Evolutionary conservation across 2,113 vertebrate species (phyloP).

Genomic region (Platysternon megacephalum): DNA sequence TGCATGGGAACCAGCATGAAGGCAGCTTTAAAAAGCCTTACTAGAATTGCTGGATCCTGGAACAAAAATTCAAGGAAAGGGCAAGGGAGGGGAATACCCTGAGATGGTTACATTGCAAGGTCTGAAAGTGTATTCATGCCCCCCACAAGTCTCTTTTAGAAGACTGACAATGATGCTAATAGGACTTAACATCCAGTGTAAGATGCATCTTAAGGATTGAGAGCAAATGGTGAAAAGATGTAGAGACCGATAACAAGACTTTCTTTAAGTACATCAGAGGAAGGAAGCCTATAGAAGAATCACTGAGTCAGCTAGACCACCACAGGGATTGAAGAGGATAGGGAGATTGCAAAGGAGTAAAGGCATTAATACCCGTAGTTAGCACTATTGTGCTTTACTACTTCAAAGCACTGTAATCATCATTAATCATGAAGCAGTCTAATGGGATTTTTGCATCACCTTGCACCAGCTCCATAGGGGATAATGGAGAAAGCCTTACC

Average conservation of each 20-base stretch:
- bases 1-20: background rate
- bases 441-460: background rate
- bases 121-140: background rate
- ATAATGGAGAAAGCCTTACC: background rate
- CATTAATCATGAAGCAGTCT: background rate
- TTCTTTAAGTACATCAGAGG: background rate
- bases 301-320: background rate
- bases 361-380: rapidly evolving
- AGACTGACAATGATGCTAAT: background rate
- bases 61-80: background rate
- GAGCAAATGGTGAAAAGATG: rapidly evolving
- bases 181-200: background rate
- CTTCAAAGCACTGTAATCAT: background rate
- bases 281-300: background rate
- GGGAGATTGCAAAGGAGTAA: rapidly evolving
- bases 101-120: background rate
- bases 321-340: rapidly evolving
- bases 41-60: background rate
- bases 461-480: background rate
- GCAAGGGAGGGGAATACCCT: background rate
- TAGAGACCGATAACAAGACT: rapidly evolving
- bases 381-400: background rate
- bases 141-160: background rate
- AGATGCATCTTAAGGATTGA: rapidly evolving
- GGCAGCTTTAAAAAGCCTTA: background rate